phyloP scores from a whole-genome alignment of 2,888 invertebrate genomes.

The Papilio demoleus region DNA sequence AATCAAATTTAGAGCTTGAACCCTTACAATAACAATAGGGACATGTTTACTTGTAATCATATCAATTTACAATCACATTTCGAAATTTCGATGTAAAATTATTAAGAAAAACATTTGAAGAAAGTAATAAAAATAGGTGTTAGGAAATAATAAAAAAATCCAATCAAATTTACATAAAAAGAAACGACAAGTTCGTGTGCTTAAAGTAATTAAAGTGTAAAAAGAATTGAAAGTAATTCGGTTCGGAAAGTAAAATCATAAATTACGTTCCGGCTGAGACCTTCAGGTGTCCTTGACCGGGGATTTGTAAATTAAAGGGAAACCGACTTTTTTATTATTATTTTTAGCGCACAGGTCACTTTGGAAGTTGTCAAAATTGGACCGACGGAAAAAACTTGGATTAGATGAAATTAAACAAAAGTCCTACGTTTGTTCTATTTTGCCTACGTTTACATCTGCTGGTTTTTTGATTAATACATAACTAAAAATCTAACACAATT shows the following conservation, averaged over 20 bases:
- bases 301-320: constrained; percentile 30
- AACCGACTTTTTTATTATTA: constrained; percentile 30
- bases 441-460: too few relatives aligned
- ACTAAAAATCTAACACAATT: too few relatives aligned
- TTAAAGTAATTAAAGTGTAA: constrained; percentile 41
- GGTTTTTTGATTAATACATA: too few relatives aligned
- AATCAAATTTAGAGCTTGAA: too few relatives aligned
- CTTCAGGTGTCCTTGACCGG: constrained; percentile 37
- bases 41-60: too few relatives aligned
- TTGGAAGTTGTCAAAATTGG: constrained; percentile 5
- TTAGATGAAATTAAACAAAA: too few relatives aligned
- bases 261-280: constrained; percentile 31
- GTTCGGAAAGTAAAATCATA: constrained; percentile 39
- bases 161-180: constrained; percentile 36
- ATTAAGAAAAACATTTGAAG: background rate
- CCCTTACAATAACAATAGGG: too few relatives aligned
- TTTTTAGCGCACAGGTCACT: constrained; percentile 9
- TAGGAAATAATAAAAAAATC: constrained; percentile 15
- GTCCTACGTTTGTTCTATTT: too few relatives aligned
- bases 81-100: background rate
- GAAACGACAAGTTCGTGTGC: constrained; percentile 40
- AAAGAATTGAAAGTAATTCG: constrained; percentile 39
- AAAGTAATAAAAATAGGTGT: background rate
- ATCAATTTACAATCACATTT: too few relatives aligned
- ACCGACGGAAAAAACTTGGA: background rate